Percentiles rank a stretch among this genome's conserved stretches.
These are phyloP conservation scores for Onthophagus taurus DNA, from an alignment of 1,140 invertebrate genomes.

Conservation along the genomic window DNA sequence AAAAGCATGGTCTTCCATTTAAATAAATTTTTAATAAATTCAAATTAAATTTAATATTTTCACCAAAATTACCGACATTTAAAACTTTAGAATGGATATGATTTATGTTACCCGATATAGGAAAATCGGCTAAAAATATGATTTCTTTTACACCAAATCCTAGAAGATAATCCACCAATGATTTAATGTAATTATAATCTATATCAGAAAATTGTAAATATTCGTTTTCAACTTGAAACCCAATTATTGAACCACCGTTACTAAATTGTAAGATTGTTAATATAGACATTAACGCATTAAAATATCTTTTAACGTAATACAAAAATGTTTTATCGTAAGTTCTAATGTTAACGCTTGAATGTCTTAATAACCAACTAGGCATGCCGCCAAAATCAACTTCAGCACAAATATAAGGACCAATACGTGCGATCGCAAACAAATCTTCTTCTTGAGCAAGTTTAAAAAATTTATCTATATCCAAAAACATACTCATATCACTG, in stretches of 20 bases:
- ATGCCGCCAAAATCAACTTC: constrained; percentile 54
- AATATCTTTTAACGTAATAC: constrained; percentile 40
- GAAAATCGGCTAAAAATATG: constrained; percentile 44
- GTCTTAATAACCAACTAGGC: constrained; percentile 39
- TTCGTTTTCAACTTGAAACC: constrained; percentile 47
- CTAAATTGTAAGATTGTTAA: constrained; percentile 43
- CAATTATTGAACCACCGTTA: constrained; percentile 49
- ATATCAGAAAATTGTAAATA: constrained; percentile 32
- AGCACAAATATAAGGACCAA: constrained; percentile 91
- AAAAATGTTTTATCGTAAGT: constrained; percentile 41
- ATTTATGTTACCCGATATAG: constrained; percentile 13
- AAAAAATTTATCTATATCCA: constrained; percentile 56
- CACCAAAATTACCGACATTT: constrained; percentile 47
- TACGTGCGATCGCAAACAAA: constrained; percentile 73
- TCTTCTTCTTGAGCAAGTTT: constrained; percentile 69
- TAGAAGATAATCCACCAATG: constrained; percentile 32
- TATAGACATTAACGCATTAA: constrained; percentile 40
- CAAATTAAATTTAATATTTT: constrained; percentile 33
- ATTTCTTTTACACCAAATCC: constrained; percentile 39
- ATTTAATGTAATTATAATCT: constrained; percentile 39
- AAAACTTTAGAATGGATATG: constrained; percentile 16
- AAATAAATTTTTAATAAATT: constrained; percentile 39
- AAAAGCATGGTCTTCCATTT: constrained; percentile 47
- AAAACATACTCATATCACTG: constrained; percentile 55
- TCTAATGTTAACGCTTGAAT: constrained; percentile 39